Conservation (phyloP, 2,113 vertebrate species). For the Ptychochromis oligacanthus region DNA sequence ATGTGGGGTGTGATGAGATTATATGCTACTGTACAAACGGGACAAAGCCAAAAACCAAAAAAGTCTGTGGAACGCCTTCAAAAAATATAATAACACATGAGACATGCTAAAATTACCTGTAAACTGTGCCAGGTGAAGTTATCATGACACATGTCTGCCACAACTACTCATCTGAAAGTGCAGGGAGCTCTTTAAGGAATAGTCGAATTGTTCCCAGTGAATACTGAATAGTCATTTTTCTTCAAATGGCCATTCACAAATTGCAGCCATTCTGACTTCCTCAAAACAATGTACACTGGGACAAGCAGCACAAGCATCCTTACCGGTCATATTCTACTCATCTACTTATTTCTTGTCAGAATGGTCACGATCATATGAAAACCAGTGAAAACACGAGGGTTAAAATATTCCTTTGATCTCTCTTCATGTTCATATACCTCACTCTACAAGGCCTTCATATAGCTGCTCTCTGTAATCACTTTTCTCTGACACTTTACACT, state of each 20-base stretch:
- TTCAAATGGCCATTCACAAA: neutral
- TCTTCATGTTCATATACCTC: neutral
- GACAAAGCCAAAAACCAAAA: neutral
- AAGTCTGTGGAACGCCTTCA: neutral
- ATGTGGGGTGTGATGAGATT: neutral
- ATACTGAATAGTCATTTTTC: neutral
- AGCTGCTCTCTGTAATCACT: neutral
- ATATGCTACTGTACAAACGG: neutral
- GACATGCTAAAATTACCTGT: neutral
- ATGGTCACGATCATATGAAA: neutral
- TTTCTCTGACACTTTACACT: neutral
- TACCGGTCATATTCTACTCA: neutral
- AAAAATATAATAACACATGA: neutral
- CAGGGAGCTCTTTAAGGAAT: neutral
- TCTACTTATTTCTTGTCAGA: neutral
- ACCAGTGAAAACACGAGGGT: neutral
- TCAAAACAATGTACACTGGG: neutral
- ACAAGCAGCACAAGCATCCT: neutral
- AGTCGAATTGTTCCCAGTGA: neutral
- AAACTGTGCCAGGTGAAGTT: neutral
- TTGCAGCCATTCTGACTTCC: neutral
- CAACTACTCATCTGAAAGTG: neutral
- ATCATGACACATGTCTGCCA: neutral
- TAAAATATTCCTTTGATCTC: neutral
- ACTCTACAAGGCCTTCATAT: neutral